Base-by-base conservation (phyloP, 37 sponge, comb jelly and placozoan species). In the Haliclona indistincta region DNA sequence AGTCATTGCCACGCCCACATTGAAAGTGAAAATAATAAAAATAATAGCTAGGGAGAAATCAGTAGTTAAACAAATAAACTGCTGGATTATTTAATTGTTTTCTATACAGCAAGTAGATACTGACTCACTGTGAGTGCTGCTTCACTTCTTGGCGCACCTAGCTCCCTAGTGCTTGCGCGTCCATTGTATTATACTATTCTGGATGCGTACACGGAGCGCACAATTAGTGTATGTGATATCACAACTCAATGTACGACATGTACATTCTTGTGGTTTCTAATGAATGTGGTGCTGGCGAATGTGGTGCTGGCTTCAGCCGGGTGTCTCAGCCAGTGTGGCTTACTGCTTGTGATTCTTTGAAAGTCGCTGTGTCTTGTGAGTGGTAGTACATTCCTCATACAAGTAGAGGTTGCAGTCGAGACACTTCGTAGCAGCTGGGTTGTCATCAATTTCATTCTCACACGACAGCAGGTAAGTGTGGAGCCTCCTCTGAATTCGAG, bases 371-470 rank as follows among this genome's bases (percentile, higher is more conserved):
- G 22, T 39, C 15, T 56, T 35, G 56, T 79, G 80, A 6, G 4
- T 26, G 5, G 45, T 44, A 0, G 11, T 45, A 40, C 80, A 79
- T 22, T 22, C 22, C 25, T 8, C 43, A 41, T 70, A 79, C 2
- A 79, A 15, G 36, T 60, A 53, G 1, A 28, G 22, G 22, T 26
- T 13, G 25, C 52, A 45, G 36, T 55, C 60, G 33, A 68, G 22
- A 47, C 64, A 69, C 43, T 20, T 23, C 13, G 62, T 35, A 4
- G 30, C 52, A 7, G 29, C 36, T 15, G 22, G 1, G 38, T 29
- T n/a, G 52, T 34, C 42, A 37, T 74, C 74, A 20, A 61, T 3
- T 32, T 33, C 61, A 56, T 61, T 68, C 49, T 68, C 80, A n/a
- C 58, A 68, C n/a, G 23, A 56, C 41, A 35, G 56, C 20, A 17